These are phyloP conservation scores for Cosmia trapezina DNA, from an alignment of 2,888 invertebrate species.

Conservation along the genomic window DNA sequence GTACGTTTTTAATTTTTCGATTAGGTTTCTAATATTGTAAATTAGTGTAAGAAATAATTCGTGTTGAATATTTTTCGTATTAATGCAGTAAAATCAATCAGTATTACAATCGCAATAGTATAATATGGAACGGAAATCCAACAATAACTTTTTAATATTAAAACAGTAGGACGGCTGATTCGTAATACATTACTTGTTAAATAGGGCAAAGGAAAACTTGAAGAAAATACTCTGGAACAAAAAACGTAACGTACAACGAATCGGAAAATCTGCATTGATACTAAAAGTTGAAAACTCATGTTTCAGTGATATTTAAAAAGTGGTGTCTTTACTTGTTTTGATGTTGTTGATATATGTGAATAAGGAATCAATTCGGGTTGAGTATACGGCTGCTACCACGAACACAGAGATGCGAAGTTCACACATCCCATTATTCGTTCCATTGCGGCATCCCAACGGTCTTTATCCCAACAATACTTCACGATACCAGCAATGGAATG, in stretches of 20 bases:
- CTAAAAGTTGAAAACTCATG: conserved; percentile 53
- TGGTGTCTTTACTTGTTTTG: conserved; percentile 88
- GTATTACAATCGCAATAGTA: conserved; percentile 60
- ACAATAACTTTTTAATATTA: conserved; percentile 32
- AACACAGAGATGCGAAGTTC: conserved; percentile 19
- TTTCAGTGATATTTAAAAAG: conserved; percentile 73
- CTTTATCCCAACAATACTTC: conserved; percentile 11
- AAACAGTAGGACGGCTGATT: conserved; percentile 44
- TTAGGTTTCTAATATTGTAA: conserved; percentile 45
- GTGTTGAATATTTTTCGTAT: conserved; percentile 63
- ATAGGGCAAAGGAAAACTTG: neutral
- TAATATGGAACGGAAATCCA: conserved; percentile 28
- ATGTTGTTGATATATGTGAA: conserved; percentile 89
- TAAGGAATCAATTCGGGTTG: conserved; percentile 88
- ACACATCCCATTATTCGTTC: conserved; percentile 7
- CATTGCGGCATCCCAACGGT: conserved; percentile 35
- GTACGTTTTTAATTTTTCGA: conserved; percentile 44
- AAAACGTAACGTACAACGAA: conserved; percentile 63
- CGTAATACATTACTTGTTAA: conserved; percentile 53
- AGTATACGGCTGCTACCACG: conserved; percentile 56
- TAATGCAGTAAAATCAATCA: conserved; percentile 62
- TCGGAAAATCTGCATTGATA: conserved; percentile 64
- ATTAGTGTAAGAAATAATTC: conserved; percentile 56
- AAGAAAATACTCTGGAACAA: conserved; percentile 20
- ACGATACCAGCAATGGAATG: conserved; percentile 28